Evolutionary conservation across 2,797 vertebrate genomes (phyloP).

Genomic region (Mormyrops attenuatus): DNA sequence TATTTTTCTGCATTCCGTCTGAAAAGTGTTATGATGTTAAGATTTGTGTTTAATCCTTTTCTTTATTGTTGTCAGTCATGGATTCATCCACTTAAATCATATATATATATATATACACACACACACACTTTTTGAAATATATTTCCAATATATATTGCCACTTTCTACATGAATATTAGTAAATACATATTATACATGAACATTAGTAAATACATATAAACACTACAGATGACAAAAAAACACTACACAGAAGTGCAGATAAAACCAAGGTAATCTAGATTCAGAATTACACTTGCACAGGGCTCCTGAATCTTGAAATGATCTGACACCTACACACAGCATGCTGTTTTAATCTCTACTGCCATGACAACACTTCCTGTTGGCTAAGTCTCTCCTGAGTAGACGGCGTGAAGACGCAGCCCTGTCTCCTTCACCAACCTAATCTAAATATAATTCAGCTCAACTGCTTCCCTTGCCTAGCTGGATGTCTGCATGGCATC

Average conservation of each 20-base stretch:
- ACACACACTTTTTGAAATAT: too few relatives aligned
- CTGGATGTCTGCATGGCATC: not conserved
- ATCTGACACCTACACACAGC: constrained; percentile 25
- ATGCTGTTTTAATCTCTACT: constrained; percentile 22
- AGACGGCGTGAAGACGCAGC: not conserved
- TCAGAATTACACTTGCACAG: not conserved
- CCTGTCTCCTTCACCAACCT: not conserved
- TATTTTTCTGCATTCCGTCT: not conserved
- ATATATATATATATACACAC: too few relatives aligned
- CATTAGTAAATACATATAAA: not conserved
- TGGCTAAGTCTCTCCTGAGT: constrained; percentile 15
- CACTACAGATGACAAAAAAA: not conserved
- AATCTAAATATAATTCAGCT: constrained; percentile 22
- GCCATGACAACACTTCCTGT: constrained; percentile 32
- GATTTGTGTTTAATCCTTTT: not conserved
- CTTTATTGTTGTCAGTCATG: not conserved
- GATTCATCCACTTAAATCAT: not conserved
- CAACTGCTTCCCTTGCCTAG: not conserved
- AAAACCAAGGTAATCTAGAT: not conserved
- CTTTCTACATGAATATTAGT: too few relatives aligned
- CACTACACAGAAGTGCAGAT: not conserved
- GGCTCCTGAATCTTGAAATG: not conserved
- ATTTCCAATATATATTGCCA: not conserved
- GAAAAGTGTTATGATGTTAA: not conserved
- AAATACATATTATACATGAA: not conserved